Evolutionary conservation across 2,113 vertebrate genomes (phyloP).

Genomic region (Pseudopodoces humilis): DNA sequence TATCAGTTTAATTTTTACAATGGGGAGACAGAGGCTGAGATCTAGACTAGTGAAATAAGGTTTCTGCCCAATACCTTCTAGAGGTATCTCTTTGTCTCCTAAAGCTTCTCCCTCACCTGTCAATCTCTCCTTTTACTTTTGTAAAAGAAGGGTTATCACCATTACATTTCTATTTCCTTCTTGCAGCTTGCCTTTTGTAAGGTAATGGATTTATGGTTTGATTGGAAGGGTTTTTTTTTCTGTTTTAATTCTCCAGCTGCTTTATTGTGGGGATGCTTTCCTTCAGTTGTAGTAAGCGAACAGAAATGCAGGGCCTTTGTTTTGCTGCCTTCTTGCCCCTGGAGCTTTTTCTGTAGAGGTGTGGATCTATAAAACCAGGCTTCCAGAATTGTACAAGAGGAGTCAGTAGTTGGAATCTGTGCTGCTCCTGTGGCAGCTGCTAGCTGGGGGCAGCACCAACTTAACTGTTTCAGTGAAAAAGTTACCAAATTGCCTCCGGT

Average conservation of each 20-base stretch:
- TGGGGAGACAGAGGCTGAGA: neutral
- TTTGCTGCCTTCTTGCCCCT: neutral
- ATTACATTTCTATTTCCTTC: neutral
- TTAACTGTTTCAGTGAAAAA: neutral
- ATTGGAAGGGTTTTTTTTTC: neutral
- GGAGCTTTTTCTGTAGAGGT: neutral
- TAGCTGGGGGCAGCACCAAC: neutral
- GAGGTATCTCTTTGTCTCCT: neutral
- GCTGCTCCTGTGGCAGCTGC: neutral
- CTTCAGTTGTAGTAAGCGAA: neutral
- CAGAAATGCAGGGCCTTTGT: neutral
- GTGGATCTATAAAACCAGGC: neutral
- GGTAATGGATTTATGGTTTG: neutral
- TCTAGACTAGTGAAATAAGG: neutral
- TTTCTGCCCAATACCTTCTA: neutral
- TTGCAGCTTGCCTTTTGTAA: neutral
- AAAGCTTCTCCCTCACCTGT: neutral
- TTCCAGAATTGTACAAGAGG: neutral
- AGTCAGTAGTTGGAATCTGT: neutral
- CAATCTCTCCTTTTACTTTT: neutral
- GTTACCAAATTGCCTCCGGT: fast-evolving
- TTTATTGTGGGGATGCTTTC: neutral
- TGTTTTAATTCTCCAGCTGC: neutral
- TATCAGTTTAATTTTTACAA: neutral
- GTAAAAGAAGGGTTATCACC: neutral